phyloP scores from a whole-genome alignment of 2,113 vertebrate genomes.

The Crotophaga sulcirostris region DNA sequence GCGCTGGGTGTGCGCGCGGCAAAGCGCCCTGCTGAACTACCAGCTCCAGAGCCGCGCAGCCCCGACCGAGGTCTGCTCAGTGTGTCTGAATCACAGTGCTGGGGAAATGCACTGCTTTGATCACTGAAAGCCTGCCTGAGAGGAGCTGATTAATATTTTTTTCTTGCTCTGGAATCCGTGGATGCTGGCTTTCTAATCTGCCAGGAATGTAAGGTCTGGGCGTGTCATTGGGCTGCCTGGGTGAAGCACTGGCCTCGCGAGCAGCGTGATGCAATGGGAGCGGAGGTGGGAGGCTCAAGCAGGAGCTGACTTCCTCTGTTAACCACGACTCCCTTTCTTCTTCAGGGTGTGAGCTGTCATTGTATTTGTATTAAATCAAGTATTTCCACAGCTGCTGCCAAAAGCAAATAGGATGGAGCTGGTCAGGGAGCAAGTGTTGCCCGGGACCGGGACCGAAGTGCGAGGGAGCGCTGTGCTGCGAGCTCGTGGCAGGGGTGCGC shows the following conservation, averaged over 20 bases:
- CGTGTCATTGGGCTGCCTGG: neutral
- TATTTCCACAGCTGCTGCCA: neutral
- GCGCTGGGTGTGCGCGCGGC: accelerated
- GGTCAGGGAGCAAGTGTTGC: neutral
- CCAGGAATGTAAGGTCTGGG: neutral
- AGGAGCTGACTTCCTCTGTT: constrained; percentile 16
- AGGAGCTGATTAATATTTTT: constrained; percentile 35
- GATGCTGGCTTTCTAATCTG: constrained; percentile 38
- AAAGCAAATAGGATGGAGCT: neutral
- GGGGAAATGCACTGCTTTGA: neutral
- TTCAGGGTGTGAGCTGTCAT: neutral
- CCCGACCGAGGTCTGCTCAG: neutral
- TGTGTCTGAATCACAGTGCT: neutral
- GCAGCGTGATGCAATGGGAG: neutral
- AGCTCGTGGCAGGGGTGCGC: too few relatives aligned
- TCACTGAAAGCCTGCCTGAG: neutral
- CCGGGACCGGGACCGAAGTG: too few relatives aligned
- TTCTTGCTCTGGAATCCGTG: constrained; percentile 43
- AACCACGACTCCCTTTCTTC: constrained; percentile 6
- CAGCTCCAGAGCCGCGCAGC: too few relatives aligned
- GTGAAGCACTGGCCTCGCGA: neutral
- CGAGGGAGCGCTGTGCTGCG: too few relatives aligned
- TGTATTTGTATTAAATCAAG: neutral
- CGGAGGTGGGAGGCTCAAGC: neutral
- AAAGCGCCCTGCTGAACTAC: neutral